Evolutionary conservation across 2,113 vertebrate genomes (phyloP).

Genomic region (Siniperca chuatsi): DNA sequence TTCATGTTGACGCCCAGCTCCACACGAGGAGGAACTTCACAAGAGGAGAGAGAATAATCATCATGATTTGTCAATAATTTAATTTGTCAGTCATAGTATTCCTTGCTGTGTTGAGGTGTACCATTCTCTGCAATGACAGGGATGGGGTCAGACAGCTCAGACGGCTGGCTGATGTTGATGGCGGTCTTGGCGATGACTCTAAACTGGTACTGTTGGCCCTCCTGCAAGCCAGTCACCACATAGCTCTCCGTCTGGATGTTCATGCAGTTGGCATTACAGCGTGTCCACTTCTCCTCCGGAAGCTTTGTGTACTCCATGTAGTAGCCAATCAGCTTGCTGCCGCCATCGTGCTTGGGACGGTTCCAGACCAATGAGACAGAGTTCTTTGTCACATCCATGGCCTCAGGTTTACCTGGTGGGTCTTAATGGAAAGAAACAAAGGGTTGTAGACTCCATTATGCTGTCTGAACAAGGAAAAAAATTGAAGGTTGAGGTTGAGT

Average conservation of each 20-base stretch:
- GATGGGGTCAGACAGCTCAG: constrained; percentile 95
- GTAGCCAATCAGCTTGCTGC: constrained; percentile 96
- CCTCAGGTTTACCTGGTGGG: constrained; percentile 97
- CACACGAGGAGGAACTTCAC: constrained; percentile 93
- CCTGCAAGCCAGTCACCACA: constrained; percentile 91
- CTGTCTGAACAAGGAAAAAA: neutral
- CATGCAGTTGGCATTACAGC: constrained; percentile 91
- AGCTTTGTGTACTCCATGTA: constrained; percentile 93
- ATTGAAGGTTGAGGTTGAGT: neutral
- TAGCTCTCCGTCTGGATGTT: constrained; percentile 94
- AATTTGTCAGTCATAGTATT: neutral
- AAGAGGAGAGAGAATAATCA: neutral
- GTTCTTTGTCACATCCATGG: constrained; percentile 93
- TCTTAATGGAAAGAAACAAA: constrained; percentile 81
- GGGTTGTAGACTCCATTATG: neutral
- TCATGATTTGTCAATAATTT: neutral
- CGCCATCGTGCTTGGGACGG: constrained; percentile 95
- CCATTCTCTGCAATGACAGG: constrained; percentile 93
- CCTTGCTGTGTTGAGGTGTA: constrained; percentile 69
- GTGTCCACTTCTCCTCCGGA: constrained; percentile 93
- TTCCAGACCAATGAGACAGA: constrained; percentile 93
- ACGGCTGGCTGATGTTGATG: constrained; percentile 92
- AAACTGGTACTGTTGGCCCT: constrained; percentile 93
- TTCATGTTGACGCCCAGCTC: constrained; percentile 95
- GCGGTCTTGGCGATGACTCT: constrained; percentile 95